Base-by-base conservation (phyloP, 2,797 vertebrate genomes). In the Poecilia gillii region DNA sequence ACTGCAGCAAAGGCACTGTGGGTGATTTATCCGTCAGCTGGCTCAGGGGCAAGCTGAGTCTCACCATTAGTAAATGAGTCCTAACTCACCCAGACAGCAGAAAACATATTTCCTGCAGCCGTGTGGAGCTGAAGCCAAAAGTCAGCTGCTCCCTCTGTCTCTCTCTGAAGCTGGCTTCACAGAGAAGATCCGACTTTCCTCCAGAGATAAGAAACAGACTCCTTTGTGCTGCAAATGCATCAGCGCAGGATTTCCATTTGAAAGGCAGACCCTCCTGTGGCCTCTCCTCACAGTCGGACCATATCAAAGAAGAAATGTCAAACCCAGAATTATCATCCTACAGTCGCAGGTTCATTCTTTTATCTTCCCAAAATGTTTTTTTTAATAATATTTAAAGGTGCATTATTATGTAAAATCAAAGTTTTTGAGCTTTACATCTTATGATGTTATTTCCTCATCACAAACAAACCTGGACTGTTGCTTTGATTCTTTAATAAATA, bases 31-130 rank as follows among this genome's bases (percentile, higher is more conserved):
- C 82, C 82, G 0, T n/a, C 64, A 53, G 66, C 39, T 73, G 41
- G 85, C 81, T 43, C 23, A 3, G 59, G 53, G 62, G 64, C 77
- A 73, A 43, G 3, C 75, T 14, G 6, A 68, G 68, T 53, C 43
- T 66, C 85, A 82, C 85, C 90, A 93, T 93, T 93, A 93, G 88
- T 80, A 93, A 94, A 93, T 92, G 88, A 93, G 90, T 81, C 83
- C 83, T 92, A 80, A 94, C 87, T 92, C 89, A 90, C 73, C 70
- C 64, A 75, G 88, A 84, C 85, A 85, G 84, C 83, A 81, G 70
- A 85, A 75, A 79, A 80, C 75, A 77, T 51, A 51, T 74, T 81
- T 73, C 74, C 81, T 81, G 75, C 43, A 7, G 74, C 80, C 74
- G 57, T 62, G 18, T 81, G 43, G 71, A 5, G 14, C 73, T 70